phyloP scores from a whole-genome alignment of 2,797 vertebrate genomes.

The Columba guinea region DNA sequence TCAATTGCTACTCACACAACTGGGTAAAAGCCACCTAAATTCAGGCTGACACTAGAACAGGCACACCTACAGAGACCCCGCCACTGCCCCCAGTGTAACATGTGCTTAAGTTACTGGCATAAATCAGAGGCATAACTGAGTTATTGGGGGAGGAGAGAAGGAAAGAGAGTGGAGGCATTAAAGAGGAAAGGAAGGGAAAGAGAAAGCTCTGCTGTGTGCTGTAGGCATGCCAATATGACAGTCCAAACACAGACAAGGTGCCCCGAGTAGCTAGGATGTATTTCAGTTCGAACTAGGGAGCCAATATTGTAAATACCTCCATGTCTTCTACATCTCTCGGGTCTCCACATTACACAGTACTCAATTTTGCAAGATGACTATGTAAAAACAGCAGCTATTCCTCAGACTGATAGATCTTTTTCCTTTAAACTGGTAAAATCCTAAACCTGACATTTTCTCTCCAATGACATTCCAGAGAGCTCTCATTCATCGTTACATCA shows the following conservation, averaged over 20 bases:
- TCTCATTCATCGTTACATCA: neutral
- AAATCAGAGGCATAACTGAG: neutral
- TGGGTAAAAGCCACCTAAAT: neutral
- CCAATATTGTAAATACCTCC: neutral
- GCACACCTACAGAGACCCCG: neutral
- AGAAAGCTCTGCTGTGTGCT: neutral
- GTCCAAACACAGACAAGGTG: neutral
- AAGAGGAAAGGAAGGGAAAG: neutral
- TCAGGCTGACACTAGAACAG: too few species aligned
- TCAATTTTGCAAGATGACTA: neutral
- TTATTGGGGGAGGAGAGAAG: neutral
- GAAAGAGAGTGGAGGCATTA: neutral
- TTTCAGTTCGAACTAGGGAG: neutral
- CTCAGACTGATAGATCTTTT: neutral
- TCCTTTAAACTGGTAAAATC: neutral
- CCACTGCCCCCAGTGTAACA: neutral
- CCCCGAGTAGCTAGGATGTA: neutral
- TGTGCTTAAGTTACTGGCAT: too few species aligned
- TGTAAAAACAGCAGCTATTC: neutral
- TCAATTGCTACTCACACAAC: neutral
- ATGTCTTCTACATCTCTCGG: neutral
- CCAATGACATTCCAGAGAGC: neutral
- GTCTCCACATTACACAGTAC: neutral
- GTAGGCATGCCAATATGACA: neutral
- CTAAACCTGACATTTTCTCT: neutral